These are phyloP conservation scores for Umimayanthus kanabou DNA, from an alignment of 92 coral and sea anemone species.

Conservation along the genomic window DNA sequence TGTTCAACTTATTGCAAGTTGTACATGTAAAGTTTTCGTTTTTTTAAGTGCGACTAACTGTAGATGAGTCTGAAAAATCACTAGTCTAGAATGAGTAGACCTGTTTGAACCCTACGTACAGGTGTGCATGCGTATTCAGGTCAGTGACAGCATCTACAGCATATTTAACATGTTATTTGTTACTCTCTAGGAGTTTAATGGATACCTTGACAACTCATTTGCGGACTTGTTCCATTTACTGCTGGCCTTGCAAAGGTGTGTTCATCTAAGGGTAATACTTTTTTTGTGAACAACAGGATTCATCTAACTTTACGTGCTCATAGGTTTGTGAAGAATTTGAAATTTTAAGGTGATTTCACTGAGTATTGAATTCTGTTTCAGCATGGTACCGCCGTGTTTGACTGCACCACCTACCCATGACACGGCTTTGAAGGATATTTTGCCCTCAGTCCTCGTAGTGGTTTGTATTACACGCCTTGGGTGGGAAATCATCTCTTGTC, in stretches of 20 bases:
- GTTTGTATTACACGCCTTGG: conserved; percentile 41
- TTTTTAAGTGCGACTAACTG: too few relatives aligned
- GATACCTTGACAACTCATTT: conserved; percentile 52
- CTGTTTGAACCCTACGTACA: too few relatives aligned
- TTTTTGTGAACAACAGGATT: neutral
- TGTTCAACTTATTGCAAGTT: too few relatives aligned
- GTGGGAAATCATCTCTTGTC: neutral
- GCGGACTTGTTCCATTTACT: conserved; percentile 58
- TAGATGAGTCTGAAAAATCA: neutral
- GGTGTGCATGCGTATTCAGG: too few relatives aligned
- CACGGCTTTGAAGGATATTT: conserved; percentile 48
- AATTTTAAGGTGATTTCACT: too few relatives aligned
- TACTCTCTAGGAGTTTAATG: conserved; percentile 54
- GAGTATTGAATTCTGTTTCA: conserved; percentile 8
- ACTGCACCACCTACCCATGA: conserved; percentile 47
- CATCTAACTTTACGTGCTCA: neutral
- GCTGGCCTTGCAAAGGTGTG: conserved; percentile 65
- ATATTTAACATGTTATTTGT: neutral
- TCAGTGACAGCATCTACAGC: neutral
- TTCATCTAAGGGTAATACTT: too few relatives aligned
- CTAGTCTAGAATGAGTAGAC: too few relatives aligned
- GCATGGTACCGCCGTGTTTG: conserved; percentile 67
- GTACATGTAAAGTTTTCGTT: too few relatives aligned
- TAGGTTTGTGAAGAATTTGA: neutral
- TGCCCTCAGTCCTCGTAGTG: conserved; percentile 68